phyloP scores from a whole-genome alignment of 2,113 vertebrate species.

The Thryonomys swinderianus region DNA sequence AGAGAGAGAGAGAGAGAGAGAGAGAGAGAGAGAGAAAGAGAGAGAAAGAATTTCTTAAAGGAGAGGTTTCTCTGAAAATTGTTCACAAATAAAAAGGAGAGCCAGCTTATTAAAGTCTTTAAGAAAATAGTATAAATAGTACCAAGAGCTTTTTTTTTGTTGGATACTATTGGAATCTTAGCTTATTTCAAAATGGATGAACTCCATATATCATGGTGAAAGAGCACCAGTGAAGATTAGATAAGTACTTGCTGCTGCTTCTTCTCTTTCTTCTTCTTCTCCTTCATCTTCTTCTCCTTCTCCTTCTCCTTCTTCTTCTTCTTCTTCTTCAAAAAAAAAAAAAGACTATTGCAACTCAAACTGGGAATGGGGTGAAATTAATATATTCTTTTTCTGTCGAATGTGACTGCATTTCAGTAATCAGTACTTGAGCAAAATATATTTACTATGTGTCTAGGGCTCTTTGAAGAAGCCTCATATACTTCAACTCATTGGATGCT shows the following conservation, averaged over 20 bases:
- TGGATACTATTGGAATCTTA: not conserved
- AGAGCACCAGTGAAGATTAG: not conserved
- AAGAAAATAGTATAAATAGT: not conserved
- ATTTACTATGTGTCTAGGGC: not conserved
- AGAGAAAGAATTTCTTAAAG: slow-evolving; percentile 17
- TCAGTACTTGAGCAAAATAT: not conserved
- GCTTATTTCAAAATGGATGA: not conserved
- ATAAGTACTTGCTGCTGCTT: not conserved
- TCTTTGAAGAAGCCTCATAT: not conserved
- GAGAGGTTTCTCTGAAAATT: slow-evolving; percentile 20
- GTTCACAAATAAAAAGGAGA: not conserved
- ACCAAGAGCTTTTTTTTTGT: not conserved
- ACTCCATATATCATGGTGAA: not conserved
- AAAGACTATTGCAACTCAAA: not conserved
- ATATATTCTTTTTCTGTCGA: not conserved
- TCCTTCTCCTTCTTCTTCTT: too few species aligned
- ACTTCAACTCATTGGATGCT: slow-evolving; percentile 8
- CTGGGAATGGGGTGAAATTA: not conserved
- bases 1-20: not conserved
- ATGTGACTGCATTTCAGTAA: not conserved
- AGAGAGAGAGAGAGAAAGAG: not conserved
- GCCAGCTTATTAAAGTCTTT: slow-evolving; percentile 21
- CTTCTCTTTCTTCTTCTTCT: too few species aligned
- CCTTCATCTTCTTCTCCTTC: too few species aligned
- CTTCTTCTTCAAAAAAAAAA: too few species aligned